Conservation (phyloP, 2,888 invertebrate species). For the Amphipoea lucens region DNA sequence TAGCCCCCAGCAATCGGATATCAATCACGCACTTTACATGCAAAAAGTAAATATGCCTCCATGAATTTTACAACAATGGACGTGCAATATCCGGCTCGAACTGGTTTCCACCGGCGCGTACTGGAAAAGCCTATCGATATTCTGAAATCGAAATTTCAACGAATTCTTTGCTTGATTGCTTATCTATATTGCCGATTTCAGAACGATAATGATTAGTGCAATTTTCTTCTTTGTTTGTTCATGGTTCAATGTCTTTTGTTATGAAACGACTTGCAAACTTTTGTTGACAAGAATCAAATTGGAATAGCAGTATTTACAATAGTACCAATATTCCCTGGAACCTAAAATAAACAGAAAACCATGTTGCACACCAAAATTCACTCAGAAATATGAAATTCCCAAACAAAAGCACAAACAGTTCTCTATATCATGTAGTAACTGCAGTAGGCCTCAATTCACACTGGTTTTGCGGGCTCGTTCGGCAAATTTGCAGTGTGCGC, state of each 20-base stretch:
- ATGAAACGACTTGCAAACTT: background rate
- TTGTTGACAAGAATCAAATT: background rate
- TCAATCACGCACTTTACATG: conserved; percentile 61
- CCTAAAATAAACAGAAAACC: background rate
- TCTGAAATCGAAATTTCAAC: conserved; percentile 28
- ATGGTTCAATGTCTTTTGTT: background rate
- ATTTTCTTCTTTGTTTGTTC: background rate
- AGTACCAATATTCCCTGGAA: background rate
- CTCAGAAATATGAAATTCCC: conserved; percentile 20
- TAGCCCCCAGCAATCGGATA: conserved; percentile 36
- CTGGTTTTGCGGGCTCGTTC: conserved; percentile 67
- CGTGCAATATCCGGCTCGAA: conserved; percentile 68
- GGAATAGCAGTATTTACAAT: background rate
- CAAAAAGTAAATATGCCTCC: conserved; percentile 61
- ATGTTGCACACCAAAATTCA: background rate
- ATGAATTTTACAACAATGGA: conserved; percentile 70
- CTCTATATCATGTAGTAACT: conserved; percentile 44
- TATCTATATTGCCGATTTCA: conserved; percentile 14
- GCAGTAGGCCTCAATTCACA: conserved; percentile 50
- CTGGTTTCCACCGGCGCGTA: conserved; percentile 31
- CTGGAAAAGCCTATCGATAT: conserved; percentile 14
- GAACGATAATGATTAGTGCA: background rate
- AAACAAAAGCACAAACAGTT: conserved; percentile 31
- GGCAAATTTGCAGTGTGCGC: conserved; percentile 76
- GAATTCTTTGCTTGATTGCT: conserved; percentile 25